Evolutionary conservation across 2,888 invertebrate species (phyloP).

Genomic region (Tetramorium bicarinatum): DNA sequence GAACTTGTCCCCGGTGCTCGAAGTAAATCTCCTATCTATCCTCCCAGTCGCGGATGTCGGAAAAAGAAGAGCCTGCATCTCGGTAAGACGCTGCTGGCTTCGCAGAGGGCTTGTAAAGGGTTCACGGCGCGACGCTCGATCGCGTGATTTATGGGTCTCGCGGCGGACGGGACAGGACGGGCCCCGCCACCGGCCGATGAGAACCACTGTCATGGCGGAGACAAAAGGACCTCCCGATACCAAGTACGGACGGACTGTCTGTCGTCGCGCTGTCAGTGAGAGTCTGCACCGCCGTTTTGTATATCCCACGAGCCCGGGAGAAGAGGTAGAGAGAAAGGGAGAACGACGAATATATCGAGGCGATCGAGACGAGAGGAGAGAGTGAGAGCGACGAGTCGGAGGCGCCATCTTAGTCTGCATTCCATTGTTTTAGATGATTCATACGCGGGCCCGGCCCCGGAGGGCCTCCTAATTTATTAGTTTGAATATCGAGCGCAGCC

Average conservation of each 20-base stretch:
- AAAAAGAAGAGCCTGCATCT: slow-evolving; percentile 29
- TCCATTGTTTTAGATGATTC: slow-evolving; percentile 87
- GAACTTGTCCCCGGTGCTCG: slow-evolving; percentile 37
- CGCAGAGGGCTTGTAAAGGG: slow-evolving; percentile 47
- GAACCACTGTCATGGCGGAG: slow-evolving; percentile 75
- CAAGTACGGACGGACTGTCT: slow-evolving; percentile 79
- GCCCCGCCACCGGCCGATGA: slow-evolving; percentile 63
- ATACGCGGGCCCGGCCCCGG: slow-evolving; percentile 81
- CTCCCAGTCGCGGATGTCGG: slow-evolving; percentile 30
- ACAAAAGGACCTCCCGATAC: slow-evolving; percentile 78
- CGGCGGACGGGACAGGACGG: slow-evolving; percentile 31
- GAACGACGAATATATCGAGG: slow-evolving; percentile 24
- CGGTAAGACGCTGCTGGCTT: slow-evolving; percentile 26
- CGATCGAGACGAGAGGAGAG: slow-evolving; percentile 26
- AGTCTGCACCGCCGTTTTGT: slow-evolving; percentile 71
- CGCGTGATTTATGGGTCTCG: slow-evolving; percentile 64
- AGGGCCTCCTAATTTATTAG: slow-evolving; percentile 85
- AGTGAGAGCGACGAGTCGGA: slow-evolving; percentile 68
- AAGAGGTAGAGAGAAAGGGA: slow-evolving; percentile 42
- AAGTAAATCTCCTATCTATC: slow-evolving; percentile 49
- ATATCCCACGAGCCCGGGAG: slow-evolving; percentile 50
- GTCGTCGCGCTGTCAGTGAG: slow-evolving; percentile 80
- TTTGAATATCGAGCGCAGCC: slow-evolving; percentile 85
- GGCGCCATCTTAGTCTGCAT: slow-evolving; percentile 86
- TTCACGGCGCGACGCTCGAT: slow-evolving; percentile 48